Evolutionary conservation across 2,797 vertebrate genomes (phyloP), one percentile per base, ranked within the genome.

Genomic region (Pristis pectinata): DNA sequence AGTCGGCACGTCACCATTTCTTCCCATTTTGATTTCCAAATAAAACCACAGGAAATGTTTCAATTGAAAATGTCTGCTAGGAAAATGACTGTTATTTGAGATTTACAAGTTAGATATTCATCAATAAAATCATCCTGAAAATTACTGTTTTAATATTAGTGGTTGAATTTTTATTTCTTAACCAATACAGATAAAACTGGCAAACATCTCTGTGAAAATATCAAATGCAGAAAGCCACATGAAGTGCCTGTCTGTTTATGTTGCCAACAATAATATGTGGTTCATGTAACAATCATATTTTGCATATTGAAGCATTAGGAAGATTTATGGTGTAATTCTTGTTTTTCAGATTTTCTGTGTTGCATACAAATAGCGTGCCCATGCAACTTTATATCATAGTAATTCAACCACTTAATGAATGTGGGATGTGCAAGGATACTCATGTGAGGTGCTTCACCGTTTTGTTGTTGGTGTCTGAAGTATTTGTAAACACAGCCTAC

Each of bases 61-160:
- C 83, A 87, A 34, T 87, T 87, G 53, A 87, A 87, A 87, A 34
- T 56, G 83, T 41, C 27, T 11, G 10, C 41, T 30, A 24, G 87
- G 53, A 34, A 83, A 59, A 56, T 49, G 3, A 9, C 30, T 15
- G 59, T 59, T 59, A 87, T 8, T 87, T 87, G 27, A 59, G 24
- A 34, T 30, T 49, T 53, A 41, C 77, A 41, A 15, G 37, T 79
- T 17, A 41, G 37, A 79, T 79, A 79, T 41, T 2, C n/a, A 79
- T 79, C 34, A 79, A 79, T 37, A 79, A 79, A 79, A 79, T 79
- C 77, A 79, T n/a, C 74, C 37, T 79, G 77, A 79, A 79, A 41
- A 41, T 79, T 34, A 0, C 30, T 79, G 76, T 79, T 41, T 17
- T 41, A 19, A 41, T 79, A 79, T 79, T 79, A 79, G 77, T 79